Evolutionary conservation across 2,113 vertebrate species (phyloP).

Genomic region (Corapipo altera): DNA sequence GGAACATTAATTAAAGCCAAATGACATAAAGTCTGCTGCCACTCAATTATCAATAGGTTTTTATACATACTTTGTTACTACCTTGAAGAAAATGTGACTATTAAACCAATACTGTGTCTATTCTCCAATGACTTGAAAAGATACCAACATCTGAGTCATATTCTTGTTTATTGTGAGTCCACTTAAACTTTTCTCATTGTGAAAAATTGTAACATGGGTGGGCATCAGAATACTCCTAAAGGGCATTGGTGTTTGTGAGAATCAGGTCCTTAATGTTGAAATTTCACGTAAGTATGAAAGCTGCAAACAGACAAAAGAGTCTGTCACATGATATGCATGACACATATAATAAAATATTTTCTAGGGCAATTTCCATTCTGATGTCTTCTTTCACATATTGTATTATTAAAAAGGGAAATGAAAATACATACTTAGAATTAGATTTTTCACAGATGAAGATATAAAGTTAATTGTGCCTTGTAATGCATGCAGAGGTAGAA

Average conservation of each 20-base stretch:
- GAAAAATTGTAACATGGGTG: not conserved
- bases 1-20: not conserved
- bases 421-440: not conserved
- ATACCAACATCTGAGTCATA: not conserved
- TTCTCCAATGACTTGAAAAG: not conserved
- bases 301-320: not conserved
- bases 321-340: not conserved
- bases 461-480: not conserved
- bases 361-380: not conserved
- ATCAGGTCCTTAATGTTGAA: not conserved
- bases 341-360: not conserved
- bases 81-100: not conserved
- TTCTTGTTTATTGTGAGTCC: not conserved
- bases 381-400: not conserved
- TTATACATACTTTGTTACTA: constrained; percentile 5
- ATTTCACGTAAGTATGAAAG: not conserved
- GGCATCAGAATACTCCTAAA: not conserved
- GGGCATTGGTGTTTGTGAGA: not conserved
- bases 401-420: not conserved
- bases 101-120: not conserved
- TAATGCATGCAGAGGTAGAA: not conserved
- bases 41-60: not conserved
- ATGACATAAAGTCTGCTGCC: not conserved
- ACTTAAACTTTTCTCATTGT: not conserved
- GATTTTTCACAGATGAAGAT: not conserved